A percentile compares a stretch with the other conserved stretches of the same genome.
These are phyloP conservation scores for Scaptomyza flava DNA, from an alignment of 2,888 invertebrate genomes.

Conservation along the genomic window DNA sequence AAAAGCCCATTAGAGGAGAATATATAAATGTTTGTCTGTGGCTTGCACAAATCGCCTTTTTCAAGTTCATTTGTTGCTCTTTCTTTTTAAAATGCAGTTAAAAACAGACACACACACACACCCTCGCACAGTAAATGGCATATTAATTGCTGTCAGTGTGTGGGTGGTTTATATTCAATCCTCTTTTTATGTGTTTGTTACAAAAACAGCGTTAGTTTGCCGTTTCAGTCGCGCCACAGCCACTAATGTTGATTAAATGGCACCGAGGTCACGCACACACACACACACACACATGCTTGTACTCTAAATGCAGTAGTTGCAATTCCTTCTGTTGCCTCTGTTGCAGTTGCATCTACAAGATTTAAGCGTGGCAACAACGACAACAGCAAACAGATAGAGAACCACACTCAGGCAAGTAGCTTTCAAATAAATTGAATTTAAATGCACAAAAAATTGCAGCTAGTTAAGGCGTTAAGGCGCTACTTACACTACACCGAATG, in stretches of 20 bases:
- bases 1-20: slow-evolving; percentile 53
- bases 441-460: slow-evolving; percentile 38
- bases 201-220: slow-evolving; percentile 17
- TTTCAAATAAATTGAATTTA: slow-evolving; percentile 57
- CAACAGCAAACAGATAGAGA: not conserved
- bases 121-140: slow-evolving; percentile 60
- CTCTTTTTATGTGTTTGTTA: slow-evolving; percentile 15
- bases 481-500: not conserved
- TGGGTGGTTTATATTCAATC: not conserved
- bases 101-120: slow-evolving; percentile 36
- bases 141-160: slow-evolving; percentile 37
- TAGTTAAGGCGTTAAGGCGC: slow-evolving; percentile 7
- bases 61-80: slow-evolving; percentile 63
- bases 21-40: slow-evolving; percentile 22
- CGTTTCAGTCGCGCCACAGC: slow-evolving; percentile 27
- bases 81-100: slow-evolving; percentile 30
- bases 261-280: slow-evolving; percentile 52
- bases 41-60: slow-evolving; percentile 16
- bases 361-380: slow-evolving; percentile 31
- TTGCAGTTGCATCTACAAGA: slow-evolving; percentile 16
- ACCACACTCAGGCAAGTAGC: slow-evolving; percentile 29
- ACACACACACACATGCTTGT: too few species aligned
- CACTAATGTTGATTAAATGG: slow-evolving; percentile 80
- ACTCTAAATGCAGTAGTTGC: slow-evolving; percentile 22
- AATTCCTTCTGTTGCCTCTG: slow-evolving; percentile 5